Conservation (phyloP, 2,888 invertebrate genomes). For the Drosophila kanekoi region DNA sequence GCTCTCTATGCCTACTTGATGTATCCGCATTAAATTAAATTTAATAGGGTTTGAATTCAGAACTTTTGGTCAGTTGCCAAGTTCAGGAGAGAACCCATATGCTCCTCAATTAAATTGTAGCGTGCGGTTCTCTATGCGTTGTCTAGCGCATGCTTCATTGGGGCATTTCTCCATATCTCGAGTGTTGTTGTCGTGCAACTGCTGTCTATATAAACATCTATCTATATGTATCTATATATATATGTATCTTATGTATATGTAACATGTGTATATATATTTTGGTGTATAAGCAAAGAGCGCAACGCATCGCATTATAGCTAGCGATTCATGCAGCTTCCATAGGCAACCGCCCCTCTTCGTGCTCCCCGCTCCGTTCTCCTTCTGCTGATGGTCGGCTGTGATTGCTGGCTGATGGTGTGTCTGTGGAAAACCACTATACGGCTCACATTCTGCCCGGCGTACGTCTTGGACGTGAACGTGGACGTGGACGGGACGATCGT, state of each 20-base stretch:
- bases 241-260: constrained; percentile 14
- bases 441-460: constrained; percentile 61
- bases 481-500: constrained; percentile 36
- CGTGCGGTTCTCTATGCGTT: constrained; percentile 41
- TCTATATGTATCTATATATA: constrained; percentile 8
- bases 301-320: constrained; percentile 81
- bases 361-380: constrained; percentile 17
- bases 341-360: constrained; percentile 14
- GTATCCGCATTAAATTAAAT: neutral
- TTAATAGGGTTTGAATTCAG: neutral
- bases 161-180: constrained; percentile 68
- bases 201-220: constrained; percentile 33
- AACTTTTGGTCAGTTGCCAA: no score
- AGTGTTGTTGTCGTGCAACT: constrained; percentile 56
- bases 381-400: constrained; percentile 17
- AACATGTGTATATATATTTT: constrained; percentile 13
- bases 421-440: constrained; percentile 78
- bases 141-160: constrained; percentile 63
- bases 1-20: neutral
- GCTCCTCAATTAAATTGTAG: constrained; percentile 18
- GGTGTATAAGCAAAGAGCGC: constrained; percentile 43
- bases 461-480: constrained; percentile 32
- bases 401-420: constrained; percentile 27
- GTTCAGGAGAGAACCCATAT: constrained; percentile 12
- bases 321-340: constrained; percentile 57